These are phyloP conservation scores for Antechinus flavipes DNA, from an alignment of 2,113 vertebrate genomes.

Conservation along the genomic window DNA sequence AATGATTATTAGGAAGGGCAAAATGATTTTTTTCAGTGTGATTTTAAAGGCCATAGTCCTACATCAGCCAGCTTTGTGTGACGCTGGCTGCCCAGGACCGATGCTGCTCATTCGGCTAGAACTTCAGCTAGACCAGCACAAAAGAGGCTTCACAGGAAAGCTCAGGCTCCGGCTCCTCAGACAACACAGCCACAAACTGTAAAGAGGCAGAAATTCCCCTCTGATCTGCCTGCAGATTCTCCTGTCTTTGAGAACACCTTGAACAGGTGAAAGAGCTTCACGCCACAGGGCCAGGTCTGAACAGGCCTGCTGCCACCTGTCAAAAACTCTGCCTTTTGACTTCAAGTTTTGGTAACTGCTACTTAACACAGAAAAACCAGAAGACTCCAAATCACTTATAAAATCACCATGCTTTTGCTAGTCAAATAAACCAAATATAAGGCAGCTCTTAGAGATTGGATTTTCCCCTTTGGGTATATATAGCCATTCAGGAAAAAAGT, in stretches of 20 bases:
- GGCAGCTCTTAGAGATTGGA: neutral
- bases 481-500: constrained; percentile 2
- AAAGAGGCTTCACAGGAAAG: neutral
- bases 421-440: neutral
- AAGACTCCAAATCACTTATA: constrained; percentile 32
- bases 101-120: neutral
- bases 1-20: constrained; percentile 42
- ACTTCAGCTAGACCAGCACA: neutral
- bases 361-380: constrained; percentile 19
- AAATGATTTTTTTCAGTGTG: constrained; percentile 46
- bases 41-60: neutral
- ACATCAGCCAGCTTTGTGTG: neutral
- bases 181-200: neutral
- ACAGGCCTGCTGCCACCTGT: neutral
- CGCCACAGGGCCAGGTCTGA: neutral
- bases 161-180: neutral
- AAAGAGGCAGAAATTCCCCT: constrained; percentile 22
- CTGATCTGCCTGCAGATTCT: neutral
- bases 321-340: neutral
- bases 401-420: neutral
- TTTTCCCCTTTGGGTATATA: neutral
- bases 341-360: neutral
- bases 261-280: neutral
- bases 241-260: neutral
- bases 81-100: neutral